Evolutionary conservation across 2,888 invertebrate species (phyloP).

Genomic region (Monopis laevigella): DNA sequence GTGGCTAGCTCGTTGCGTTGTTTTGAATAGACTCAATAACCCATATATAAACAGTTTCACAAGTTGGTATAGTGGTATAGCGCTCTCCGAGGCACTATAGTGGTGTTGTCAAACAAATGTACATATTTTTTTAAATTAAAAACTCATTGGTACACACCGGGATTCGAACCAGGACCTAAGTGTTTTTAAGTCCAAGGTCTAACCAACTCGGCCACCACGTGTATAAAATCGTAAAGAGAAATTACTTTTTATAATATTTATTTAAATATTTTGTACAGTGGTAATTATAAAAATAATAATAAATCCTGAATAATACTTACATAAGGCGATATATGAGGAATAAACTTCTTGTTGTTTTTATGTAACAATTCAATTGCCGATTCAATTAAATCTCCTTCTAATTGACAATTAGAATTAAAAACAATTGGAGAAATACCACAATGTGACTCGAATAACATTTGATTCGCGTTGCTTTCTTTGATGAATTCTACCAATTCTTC

Average conservation of each 20-base stretch:
- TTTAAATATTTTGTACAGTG: not conserved
- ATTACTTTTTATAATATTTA: not conserved
- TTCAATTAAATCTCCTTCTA: constrained; percentile 20
- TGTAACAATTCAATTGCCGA: constrained; percentile 28
- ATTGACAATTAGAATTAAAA: constrained; percentile 3
- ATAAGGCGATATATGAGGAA: constrained; percentile 50
- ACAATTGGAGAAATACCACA: constrained; percentile 41
- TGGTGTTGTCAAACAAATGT: too few relatives aligned
- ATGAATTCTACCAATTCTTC: constrained; percentile 32
- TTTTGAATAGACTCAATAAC: too few relatives aligned
- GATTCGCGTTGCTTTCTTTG: constrained; percentile 23
- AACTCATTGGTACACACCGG: too few relatives aligned
- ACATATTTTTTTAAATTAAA: too few relatives aligned
- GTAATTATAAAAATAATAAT: not conserved
- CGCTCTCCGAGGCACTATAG: too few relatives aligned
- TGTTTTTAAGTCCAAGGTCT: too few relatives aligned
- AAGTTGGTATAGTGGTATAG: too few relatives aligned
- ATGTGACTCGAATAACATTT: constrained; percentile 45
- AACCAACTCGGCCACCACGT: too few relatives aligned
- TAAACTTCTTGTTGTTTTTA: constrained; percentile 31
- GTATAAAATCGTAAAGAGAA: too few relatives aligned
- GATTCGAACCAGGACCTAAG: too few relatives aligned
- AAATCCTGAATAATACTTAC: constrained; percentile 32
- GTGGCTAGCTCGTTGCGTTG: too few relatives aligned
- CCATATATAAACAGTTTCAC: too few relatives aligned